Evolutionary conservation across 2,888 invertebrate genomes (phyloP), one percentile per base, ranked within the genome.

Genomic region (Pollenia angustigena): DNA sequence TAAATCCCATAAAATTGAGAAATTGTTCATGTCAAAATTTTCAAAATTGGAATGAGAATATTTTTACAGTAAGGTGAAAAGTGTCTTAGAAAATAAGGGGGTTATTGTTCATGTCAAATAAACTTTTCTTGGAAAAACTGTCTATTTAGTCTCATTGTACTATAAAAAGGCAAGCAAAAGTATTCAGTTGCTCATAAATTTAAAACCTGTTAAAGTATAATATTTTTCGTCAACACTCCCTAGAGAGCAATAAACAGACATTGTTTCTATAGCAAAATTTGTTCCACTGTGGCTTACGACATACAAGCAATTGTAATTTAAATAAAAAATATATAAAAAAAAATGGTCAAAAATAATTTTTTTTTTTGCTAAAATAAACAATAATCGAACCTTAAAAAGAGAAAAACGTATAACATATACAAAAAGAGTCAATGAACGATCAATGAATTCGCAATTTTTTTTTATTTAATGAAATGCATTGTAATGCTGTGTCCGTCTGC

Each of bases 361-460:
- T 32, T 32, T 32, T 32, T 69, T 66, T 60, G 54, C 68, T 80
- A 69, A 84, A 69, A 62, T 80, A 52, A 84, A 84, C 66, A 84
- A 80, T 62, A 85, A 80, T 80, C 79, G 78, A 84, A 84, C 60
- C 78, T 50, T 79, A 74, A 78, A 66, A 74, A 84, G 72, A 84
- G 72, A 68, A 74, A 79, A 62, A 82, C 14, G 46, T 82, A 75
- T 16, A 64, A 71, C 9, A 66, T 42, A 23, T 68, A 52, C 66
- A 62, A 74, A 48, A 76, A 82, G 78, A 81, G 88, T 87, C 88
- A 88, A 88, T 88, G 88, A 87, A 87, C 88, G 88, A 87, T 88
- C 85, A 85, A 88, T 88, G 79, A 87, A 81, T 87, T 81, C 60
- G 81, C 78, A 88, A 81, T 76, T 84, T 84, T 32, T 32, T 32